phyloP scores from a whole-genome alignment of 2,797 vertebrate species.

The Crocidura indochinensis region DNA sequence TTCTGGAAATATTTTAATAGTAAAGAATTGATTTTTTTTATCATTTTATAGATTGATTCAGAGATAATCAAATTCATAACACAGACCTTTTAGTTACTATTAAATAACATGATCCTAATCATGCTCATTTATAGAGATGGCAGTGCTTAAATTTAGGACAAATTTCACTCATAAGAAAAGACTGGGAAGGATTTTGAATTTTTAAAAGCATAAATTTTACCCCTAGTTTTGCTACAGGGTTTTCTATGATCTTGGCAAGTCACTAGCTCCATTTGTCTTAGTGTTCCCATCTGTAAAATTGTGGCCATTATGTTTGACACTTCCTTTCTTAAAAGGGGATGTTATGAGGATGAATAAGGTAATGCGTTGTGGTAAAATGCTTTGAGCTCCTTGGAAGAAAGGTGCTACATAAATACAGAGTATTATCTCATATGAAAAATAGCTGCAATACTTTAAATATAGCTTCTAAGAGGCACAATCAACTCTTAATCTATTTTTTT shows the following conservation, averaged over 20 bases:
- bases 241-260: conserved; percentile 75
- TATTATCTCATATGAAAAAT: conserved; percentile 80
- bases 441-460: conserved; percentile 68
- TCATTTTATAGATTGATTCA: conserved; percentile 45
- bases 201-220: background rate
- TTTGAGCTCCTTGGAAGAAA: conserved; percentile 79
- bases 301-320: conserved; percentile 82
- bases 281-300: conserved; percentile 80
- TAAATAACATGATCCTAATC: background rate
- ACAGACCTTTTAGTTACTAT: background rate
- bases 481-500: conserved; percentile 78
- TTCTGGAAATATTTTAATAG: no score
- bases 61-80: conserved; percentile 26
- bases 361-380: conserved; percentile 82
- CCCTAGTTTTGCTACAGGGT: conserved; percentile 55
- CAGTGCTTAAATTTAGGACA: conserved; percentile 33
- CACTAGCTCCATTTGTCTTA: conserved; percentile 78
- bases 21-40: conserved; percentile 10
- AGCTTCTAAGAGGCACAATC: conserved; percentile 61
- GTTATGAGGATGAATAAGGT: conserved; percentile 84
- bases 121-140: conserved; percentile 13
- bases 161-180: conserved; percentile 28
- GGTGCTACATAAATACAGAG: conserved; percentile 79
- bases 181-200: conserved; percentile 60
- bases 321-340: conserved; percentile 81